phyloP scores from a whole-genome alignment of 2,113 vertebrate species.

The Uropsilus gracilis region DNA sequence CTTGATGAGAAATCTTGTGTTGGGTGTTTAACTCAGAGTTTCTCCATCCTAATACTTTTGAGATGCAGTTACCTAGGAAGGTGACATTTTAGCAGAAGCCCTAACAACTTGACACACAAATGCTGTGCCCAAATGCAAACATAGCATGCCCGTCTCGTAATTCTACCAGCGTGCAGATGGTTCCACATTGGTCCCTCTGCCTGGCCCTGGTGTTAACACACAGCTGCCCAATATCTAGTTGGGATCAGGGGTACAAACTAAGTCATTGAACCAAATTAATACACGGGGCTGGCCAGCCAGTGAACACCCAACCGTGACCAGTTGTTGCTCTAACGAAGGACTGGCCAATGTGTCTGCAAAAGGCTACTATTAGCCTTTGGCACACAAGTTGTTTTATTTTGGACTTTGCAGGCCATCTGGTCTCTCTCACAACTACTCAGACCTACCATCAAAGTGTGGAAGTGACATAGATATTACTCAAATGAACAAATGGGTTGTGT shows the following conservation, averaged over 20 bases:
- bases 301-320: neutral
- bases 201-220: neutral
- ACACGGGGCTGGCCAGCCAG: neutral
- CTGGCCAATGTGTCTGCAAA: neutral
- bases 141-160: neutral
- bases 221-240: neutral
- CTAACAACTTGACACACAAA: neutral
- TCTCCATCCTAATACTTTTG: neutral
- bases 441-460: too few species aligned
- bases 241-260: neutral
- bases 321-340: neutral
- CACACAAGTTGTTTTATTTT: neutral
- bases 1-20: neutral
- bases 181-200: neutral
- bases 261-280: neutral
- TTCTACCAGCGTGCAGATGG: neutral
- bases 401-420: neutral
- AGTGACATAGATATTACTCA: too few species aligned
- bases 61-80: neutral
- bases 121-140: neutral
- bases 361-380: neutral
- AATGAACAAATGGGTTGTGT: neutral
- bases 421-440: neutral
- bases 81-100: neutral
- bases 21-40: neutral